Conservation (phyloP, 2,113 vertebrate species). For the Centropus unirufus region DNA sequence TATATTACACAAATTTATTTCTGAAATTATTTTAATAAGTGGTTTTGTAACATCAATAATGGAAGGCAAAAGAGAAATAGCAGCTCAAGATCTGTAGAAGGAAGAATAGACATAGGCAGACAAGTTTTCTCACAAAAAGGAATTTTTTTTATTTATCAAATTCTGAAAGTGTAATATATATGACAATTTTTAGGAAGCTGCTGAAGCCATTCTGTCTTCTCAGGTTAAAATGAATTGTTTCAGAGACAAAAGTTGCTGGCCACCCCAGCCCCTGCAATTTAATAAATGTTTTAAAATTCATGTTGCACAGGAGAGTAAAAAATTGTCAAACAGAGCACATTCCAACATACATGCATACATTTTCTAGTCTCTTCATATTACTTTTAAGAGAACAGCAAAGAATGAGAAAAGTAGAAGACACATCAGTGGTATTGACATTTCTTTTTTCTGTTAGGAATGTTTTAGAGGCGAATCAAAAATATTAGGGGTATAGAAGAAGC, state of each 20-base stretch:
- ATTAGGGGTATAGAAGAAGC: background rate
- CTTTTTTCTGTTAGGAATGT: background rate
- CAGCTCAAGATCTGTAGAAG: background rate
- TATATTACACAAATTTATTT: background rate
- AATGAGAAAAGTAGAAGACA: background rate
- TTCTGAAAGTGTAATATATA: background rate
- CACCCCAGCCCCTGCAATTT: background rate
- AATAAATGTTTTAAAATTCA: background rate
- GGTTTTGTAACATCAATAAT: background rate
- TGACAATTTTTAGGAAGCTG: background rate
- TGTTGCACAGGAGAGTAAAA: background rate
- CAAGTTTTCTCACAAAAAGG: background rate
- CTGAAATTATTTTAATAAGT: background rate
- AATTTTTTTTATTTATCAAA: background rate
- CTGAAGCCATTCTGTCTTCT: background rate
- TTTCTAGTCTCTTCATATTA: background rate
- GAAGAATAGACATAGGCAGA: background rate
- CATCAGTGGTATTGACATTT: rapidly evolving
- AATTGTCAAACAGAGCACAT: background rate
- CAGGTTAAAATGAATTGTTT: background rate
- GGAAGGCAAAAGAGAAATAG: background rate
- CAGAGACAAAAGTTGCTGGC: background rate
- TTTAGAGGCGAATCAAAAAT: background rate
- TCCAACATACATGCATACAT: background rate
- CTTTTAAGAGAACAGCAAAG: background rate